Evolutionary conservation across 2,888 invertebrate species (phyloP).

Genomic region (Eupithecia centaureata): DNA sequence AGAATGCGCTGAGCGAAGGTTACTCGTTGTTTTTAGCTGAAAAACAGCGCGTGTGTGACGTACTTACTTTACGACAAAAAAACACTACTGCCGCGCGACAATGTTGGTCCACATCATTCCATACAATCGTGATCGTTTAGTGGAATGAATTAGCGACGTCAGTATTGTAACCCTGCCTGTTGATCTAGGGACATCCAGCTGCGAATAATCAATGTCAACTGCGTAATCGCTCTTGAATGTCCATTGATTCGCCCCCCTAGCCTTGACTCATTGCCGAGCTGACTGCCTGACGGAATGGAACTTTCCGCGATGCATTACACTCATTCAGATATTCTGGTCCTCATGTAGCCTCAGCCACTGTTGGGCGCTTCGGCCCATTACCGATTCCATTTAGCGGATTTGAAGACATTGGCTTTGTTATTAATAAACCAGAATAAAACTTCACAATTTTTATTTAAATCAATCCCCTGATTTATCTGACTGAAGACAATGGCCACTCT

Average conservation of each 20-base stretch:
- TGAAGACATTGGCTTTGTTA: too few species aligned
- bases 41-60: too few species aligned
- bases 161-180: neutral
- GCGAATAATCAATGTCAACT: neutral
- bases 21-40: too few species aligned
- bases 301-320: neutral
- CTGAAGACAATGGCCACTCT: too few species aligned
- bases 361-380: neutral
- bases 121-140: neutral
- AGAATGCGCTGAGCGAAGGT: too few species aligned
- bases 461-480: too few species aligned
- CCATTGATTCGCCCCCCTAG: conserved; percentile 4
- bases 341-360: neutral
- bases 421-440: too few species aligned
- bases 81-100: too few species aligned
- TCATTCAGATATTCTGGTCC: neutral
- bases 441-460: too few species aligned
- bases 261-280: neutral
- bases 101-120: too few species aligned
- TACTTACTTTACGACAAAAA: too few species aligned
- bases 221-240: conserved; percentile 9
- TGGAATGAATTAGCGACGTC: neutral
- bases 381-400: neutral
- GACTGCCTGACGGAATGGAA: neutral
- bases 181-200: neutral